Conservation (phyloP, 2,888 invertebrate species). For the Himalopsyche kuldschensis region DNA sequence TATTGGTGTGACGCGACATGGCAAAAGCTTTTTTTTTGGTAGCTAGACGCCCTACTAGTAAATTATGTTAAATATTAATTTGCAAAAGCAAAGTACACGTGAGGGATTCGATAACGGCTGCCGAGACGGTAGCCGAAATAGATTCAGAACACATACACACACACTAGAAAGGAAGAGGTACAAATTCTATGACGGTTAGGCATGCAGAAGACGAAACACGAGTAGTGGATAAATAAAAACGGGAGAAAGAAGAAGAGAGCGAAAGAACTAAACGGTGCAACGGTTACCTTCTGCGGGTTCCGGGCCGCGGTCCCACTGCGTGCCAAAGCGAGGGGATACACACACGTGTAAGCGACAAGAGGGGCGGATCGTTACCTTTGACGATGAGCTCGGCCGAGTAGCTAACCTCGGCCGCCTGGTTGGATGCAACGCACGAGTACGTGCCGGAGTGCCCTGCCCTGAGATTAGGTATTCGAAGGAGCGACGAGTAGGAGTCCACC, state of each 20-base stretch:
- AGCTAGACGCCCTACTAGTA: neutral
- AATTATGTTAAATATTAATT: neutral
- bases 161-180: conserved; percentile 36
- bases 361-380: conserved; percentile 69
- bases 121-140: conserved; percentile 10
- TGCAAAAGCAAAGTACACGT: neutral
- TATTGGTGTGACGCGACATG: neutral
- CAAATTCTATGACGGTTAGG: conserved; percentile 30
- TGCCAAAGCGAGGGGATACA: conserved; percentile 60
- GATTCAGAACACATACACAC: conserved; percentile 38
- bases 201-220: conserved; percentile 36
- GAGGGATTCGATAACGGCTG: neutral
- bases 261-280: conserved; percentile 63
- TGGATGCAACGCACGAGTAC: conserved; percentile 78
- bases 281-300: conserved; percentile 59
- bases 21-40: neutral
- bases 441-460: conserved; percentile 75
- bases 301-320: conserved; percentile 66
- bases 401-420: conserved; percentile 77
- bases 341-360: conserved; percentile 42
- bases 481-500: conserved; percentile 76
- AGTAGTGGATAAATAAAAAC: conserved; percentile 25
- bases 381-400: conserved; percentile 79
- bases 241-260: conserved; percentile 43
- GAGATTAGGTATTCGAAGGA: conserved; percentile 76